Evolutionary conservation across 2,113 vertebrate species (phyloP).

Genomic region (Heptranchias perlo): DNA sequence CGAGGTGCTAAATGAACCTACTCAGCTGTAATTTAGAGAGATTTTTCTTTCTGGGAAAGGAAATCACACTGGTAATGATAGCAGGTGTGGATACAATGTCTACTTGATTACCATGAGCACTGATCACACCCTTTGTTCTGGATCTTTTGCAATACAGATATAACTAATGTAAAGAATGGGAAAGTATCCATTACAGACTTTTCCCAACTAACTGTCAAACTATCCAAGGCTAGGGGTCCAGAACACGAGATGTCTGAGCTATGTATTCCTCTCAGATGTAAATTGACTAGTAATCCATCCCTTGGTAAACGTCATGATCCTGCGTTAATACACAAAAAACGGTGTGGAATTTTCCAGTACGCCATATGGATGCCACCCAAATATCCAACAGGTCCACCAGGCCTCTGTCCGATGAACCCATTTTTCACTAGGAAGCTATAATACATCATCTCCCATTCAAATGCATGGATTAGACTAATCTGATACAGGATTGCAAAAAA

Average conservation of each 20-base stretch:
- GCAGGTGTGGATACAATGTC: neutral
- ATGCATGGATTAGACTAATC: too few species aligned
- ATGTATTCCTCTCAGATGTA: neutral
- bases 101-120: neutral
- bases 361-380: neutral
- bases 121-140: neutral
- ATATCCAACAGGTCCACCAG: neutral
- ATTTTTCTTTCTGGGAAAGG: neutral
- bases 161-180: neutral
- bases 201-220: neutral
- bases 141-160: neutral
- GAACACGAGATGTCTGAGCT: neutral
- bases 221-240: neutral
- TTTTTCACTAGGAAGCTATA: too few species aligned
- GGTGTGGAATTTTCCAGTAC: neutral
- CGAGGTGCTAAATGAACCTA: neutral
- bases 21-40: neutral
- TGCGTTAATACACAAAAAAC: neutral
- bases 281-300: neutral
- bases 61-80: neutral
- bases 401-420: too few species aligned
- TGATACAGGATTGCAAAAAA: too few species aligned
- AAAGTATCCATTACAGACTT: neutral
- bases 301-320: neutral
- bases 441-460: too few species aligned